Conservation (phyloP, 2,113 vertebrate genomes). For the human (Homo sapiens) region DNA sequence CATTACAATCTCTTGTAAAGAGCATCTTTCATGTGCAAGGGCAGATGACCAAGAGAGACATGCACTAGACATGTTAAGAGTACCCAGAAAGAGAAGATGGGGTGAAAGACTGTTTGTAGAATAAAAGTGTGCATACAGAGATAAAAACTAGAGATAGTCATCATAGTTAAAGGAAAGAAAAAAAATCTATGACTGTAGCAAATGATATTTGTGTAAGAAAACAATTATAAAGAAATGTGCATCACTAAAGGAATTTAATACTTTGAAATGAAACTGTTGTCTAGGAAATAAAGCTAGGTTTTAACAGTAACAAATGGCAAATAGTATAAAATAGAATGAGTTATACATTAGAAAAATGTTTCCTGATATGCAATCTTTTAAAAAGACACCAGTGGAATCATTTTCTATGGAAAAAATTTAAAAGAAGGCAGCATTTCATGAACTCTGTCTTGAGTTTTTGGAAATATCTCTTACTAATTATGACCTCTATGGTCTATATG, state of each 20-base stretch:
- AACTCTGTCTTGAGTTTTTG: background rate
- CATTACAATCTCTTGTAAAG: background rate
- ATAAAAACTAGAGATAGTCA: background rate
- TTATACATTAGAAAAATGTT: background rate
- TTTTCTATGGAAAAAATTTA: background rate
- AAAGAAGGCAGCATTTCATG: background rate
- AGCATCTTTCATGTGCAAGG: background rate
- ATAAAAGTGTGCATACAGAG: background rate
- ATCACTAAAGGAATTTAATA: background rate
- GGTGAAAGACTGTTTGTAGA: background rate
- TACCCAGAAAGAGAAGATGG: background rate
- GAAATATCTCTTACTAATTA: background rate
- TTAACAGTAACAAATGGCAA: background rate
- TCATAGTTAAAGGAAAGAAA: background rate
- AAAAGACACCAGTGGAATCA: background rate
- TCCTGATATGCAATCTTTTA: background rate
- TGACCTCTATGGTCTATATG: background rate
- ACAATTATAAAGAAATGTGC: background rate
- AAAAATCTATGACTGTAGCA: background rate
- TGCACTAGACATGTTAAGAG: background rate
- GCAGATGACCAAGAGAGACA: background rate
- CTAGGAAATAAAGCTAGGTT: background rate
- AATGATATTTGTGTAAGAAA: background rate
- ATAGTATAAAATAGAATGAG: background rate
- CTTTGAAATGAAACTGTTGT: background rate